Evolutionary conservation across 2,888 invertebrate species (phyloP).

Genomic region (Agrochola lota): DNA sequence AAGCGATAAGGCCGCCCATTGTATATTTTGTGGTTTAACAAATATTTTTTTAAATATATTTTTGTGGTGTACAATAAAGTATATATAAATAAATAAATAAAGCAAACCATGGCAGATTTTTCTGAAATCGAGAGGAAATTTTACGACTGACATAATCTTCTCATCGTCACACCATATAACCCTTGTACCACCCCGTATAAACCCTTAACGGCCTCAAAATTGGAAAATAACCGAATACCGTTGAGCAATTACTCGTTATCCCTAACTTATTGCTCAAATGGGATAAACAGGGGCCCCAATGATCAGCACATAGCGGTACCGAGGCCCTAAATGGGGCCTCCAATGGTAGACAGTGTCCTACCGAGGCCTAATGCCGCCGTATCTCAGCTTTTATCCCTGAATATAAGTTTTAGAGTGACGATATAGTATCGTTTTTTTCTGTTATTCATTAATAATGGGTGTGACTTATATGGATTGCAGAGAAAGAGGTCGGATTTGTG

Average conservation of each 20-base stretch:
- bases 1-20: no score
- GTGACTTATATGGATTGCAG: background rate
- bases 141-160: slow-evolving; percentile 7
- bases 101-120: background rate
- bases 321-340: slow-evolving; percentile 69
- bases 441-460: slow-evolving; percentile 32
- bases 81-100: no score
- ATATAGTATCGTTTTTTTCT: slow-evolving; percentile 35
- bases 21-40: no score
- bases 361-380: slow-evolving; percentile 64
- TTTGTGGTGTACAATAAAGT: no score
- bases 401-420: slow-evolving; percentile 42
- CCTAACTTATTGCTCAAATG: slow-evolving; percentile 73
- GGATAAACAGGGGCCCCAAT: slow-evolving; percentile 69
- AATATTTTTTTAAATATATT: no score
- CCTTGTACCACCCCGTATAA: slow-evolving; percentile 34
- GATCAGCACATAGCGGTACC: slow-evolving; percentile 49
- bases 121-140: background rate
- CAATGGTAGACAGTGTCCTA: slow-evolving; percentile 62
- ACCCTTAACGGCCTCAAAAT: slow-evolving; percentile 56
- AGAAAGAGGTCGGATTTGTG: background rate
- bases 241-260: slow-evolving; percentile 74
- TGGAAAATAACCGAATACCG: slow-evolving; percentile 72
- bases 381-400: slow-evolving; percentile 63
- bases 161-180: slow-evolving; percentile 17